phyloP scores from a whole-genome alignment of 2,797 vertebrate species.

The Scyliorhinus canicula region DNA sequence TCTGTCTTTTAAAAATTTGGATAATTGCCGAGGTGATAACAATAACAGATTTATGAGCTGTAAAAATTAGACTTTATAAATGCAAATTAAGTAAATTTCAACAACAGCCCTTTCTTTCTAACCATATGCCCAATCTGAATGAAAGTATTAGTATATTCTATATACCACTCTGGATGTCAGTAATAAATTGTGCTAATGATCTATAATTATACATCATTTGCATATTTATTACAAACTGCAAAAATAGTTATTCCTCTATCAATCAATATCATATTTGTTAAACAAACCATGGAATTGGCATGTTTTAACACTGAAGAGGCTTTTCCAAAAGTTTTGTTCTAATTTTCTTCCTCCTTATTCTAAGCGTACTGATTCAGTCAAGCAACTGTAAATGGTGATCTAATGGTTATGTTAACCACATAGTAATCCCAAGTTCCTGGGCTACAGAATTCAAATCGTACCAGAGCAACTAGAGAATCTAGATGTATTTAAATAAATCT shows the following conservation, averaged over 20 bases:
- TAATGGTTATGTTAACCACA: too few relatives aligned
- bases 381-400: not conserved
- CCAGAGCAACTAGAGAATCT: too few relatives aligned
- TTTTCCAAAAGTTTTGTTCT: not conserved
- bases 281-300: not conserved
- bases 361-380: too few relatives aligned
- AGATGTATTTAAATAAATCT: too few relatives aligned
- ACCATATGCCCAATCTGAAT: not conserved
- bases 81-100: not conserved
- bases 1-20: not conserved
- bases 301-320: not conserved
- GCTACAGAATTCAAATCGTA: too few relatives aligned
- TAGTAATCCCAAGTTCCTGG: too few relatives aligned
- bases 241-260: not conserved
- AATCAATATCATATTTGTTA: not conserved
- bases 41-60: not conserved
- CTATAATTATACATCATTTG: not conserved
- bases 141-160: not conserved
- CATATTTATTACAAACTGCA: too few relatives aligned
- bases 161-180: not conserved
- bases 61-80: not conserved
- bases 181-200: conserved; percentile 4
- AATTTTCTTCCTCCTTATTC: not conserved
- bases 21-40: not conserved
- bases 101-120: not conserved